Evolutionary conservation across 2,113 vertebrate genomes (phyloP).

Genomic region (Calonectris borealis): DNA sequence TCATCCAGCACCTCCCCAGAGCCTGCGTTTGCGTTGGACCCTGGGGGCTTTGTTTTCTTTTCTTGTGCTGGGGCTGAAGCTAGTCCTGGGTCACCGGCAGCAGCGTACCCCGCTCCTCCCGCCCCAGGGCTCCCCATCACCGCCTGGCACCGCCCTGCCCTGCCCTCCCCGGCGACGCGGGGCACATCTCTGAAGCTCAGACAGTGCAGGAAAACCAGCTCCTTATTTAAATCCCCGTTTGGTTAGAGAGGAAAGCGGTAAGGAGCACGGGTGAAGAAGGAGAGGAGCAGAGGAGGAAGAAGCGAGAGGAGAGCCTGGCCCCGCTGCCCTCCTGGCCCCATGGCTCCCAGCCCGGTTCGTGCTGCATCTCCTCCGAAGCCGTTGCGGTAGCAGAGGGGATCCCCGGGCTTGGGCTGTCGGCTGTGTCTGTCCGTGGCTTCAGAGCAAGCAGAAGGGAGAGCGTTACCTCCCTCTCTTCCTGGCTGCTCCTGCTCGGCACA

Average conservation of each 20-base stretch:
- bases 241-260: not conserved
- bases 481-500: not conserved
- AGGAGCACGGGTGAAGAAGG: not conserved
- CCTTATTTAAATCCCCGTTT: not conserved
- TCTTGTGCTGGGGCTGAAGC: not conserved
- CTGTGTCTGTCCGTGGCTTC: not conserved
- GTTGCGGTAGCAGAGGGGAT: not conserved
- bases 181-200: not conserved
- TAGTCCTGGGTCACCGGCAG: not conserved
- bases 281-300: not conserved
- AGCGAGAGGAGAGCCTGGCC: not conserved
- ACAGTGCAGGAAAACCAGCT: not conserved
- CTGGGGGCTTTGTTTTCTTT: not conserved
- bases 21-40: rapidly evolving
- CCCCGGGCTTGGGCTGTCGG: not conserved
- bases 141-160: too few species aligned
- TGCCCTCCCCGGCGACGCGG: rapidly evolving
- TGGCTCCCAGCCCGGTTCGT: not conserved
- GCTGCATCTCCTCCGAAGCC: not conserved
- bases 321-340: not conserved
- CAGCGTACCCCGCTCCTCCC: not conserved
- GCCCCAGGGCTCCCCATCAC: not conserved
- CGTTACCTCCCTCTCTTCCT: not conserved
- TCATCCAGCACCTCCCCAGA: not conserved
- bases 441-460: not conserved